Evolutionary conservation across 1,140 invertebrate genomes (phyloP), one percentile per base, ranked within the genome.

Genomic region (Heliconius congener): DNA sequence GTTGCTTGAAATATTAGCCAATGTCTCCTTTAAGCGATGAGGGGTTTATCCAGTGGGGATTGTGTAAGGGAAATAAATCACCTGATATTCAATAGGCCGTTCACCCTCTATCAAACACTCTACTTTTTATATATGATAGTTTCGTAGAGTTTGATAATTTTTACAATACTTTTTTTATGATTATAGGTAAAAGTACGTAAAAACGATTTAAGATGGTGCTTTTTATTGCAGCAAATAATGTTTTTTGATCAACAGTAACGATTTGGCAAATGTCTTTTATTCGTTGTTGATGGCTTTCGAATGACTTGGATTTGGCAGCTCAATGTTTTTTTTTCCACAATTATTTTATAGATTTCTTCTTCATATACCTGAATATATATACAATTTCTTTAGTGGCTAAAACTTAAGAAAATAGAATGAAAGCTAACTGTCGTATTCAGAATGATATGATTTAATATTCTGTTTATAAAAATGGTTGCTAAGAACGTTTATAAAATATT

Each of bases 21-120:
- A 55, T 30, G 34, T 77, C n/a, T 37, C 50, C 39, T 18, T 50
- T 11, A 60, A 60, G 55, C 55, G 19, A 60, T 60, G 71, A 75
- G 75, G 72, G 19, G 55, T 11, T 73, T 76, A 77, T 80, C 34
- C 76, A 60, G n/a, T 42, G 55, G 66, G 76, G 60, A 60, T 30
- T 13, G 23, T 27, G 23, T 81, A 82, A 81, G 79, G 74, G 78
- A 84, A 88, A 92, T 90, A 92, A 90, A 92, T 91, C 89, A 88
- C 85, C 74, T 83, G 79, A 77, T 83, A 84, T 86, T 88, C 82
- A 83, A 83, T 81, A 83, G 83, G 84, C 81, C 88, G 82, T 90
- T 91, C 86, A 87, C 86, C 87, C 85, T 81, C 81, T 78, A 84
- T 85, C 82, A 78, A 85, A 80, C 80, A 82, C 82, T 80, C 81